A percentile compares a stretch with the other conserved stretches of the same genome.
Evolutionary conservation across 2,797 vertebrate genomes (phyloP).

Genomic region (Choloepus didactylus): DNA sequence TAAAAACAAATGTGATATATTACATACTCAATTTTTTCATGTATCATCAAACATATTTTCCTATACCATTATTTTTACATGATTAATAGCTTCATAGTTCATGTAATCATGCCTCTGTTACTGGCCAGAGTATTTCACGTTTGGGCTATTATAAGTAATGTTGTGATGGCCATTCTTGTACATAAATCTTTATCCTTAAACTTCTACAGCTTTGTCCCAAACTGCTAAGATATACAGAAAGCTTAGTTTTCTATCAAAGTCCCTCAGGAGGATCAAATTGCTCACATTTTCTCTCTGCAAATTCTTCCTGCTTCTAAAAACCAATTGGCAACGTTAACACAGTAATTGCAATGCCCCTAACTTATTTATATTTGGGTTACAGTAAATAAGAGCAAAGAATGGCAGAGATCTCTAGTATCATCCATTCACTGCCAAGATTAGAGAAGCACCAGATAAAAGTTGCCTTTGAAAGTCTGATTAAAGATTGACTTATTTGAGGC

Average conservation of each 20-base stretch:
- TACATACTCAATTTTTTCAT: neutral
- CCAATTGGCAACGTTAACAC: neutral
- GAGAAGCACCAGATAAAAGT: neutral
- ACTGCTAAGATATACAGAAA: neutral
- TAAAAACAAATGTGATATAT: neutral
- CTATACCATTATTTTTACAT: neutral
- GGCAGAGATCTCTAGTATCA: neutral
- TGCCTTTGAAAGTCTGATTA: neutral
- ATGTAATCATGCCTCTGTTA: neutral
- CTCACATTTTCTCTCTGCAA: constrained; percentile 35
- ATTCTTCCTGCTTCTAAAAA: constrained; percentile 35
- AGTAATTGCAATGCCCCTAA: neutral
- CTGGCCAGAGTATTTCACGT: neutral
- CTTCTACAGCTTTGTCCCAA: neutral
- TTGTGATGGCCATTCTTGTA: neutral
- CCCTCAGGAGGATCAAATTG: neutral
- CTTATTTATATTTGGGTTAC: neutral
- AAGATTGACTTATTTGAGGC: neutral
- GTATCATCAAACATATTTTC: neutral
- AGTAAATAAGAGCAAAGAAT: constrained; percentile 29
- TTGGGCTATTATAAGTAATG: neutral
- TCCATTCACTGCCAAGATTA: neutral
- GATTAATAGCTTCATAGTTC: neutral
- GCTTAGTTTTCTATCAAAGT: neutral
- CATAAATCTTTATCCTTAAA: constrained; percentile 3